Evolutionary conservation across 92 coral and sea anemone genomes (phyloP), one percentile per base, ranked within the genome.

Genomic region (Bergia puertoricense): DNA sequence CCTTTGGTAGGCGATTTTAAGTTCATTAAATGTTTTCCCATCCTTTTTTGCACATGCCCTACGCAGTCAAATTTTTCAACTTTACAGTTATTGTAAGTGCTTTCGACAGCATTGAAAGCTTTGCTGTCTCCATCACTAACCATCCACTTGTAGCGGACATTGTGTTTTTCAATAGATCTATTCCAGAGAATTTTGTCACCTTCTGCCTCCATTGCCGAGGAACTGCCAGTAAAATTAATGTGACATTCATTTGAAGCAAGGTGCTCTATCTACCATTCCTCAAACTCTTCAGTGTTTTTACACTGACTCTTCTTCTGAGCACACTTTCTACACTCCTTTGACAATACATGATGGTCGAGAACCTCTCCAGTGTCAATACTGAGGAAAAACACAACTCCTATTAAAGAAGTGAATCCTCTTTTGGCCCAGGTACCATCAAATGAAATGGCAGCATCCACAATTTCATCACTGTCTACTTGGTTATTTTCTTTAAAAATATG

Each of bases 21-120:
- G 83, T 73, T 89, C 86, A 43, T 89, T 51, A 89, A 66, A 85
- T 92, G 90, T 36, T 91, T 89, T 76, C 90, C 94, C 90, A 89
- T 92, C 44, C 92, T 76, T 46, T 92, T 92, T 56, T 92, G 86
- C 50, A 89, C 92, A 76, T 91, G 91, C 23, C 90, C 91, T 40
- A 88, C 92, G 80, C 92, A 92, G 88, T 92, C 94, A 65, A 79
- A 59, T 76, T 92, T 92, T 86, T 89, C 91, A 45, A 92, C 94
- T 45, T 77, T 89, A 59, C 69, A 57, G 14, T 56, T 85, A 20
- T 39, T 56, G 77, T 92, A 92, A 20, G 77, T 86, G 13, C 40
- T 42, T 91, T 91, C 85, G 20, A 91, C 92, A 39, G 92, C 74
- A 81, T 82, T 88, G 72, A 85, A 86, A 10, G 90, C 92, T 74